phyloP scores from a whole-genome alignment of 37 sponge, comb jelly and placozoan genomes.

The Beroe forskalii region DNA sequence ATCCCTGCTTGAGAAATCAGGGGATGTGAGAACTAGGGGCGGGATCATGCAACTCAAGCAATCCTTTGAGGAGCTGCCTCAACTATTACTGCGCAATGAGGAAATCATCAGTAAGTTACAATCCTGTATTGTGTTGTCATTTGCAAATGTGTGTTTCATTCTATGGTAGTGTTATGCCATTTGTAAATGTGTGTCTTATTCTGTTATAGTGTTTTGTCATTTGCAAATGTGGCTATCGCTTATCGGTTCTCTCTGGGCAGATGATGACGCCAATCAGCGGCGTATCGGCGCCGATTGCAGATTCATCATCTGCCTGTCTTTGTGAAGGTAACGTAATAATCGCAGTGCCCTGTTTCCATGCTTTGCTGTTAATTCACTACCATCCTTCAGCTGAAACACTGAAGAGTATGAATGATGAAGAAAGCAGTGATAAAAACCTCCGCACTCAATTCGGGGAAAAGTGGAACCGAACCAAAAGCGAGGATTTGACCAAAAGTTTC shows the following conservation, averaged over 20 bases:
- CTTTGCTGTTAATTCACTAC: neutral
- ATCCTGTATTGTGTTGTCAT: too few relatives aligned
- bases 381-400: constrained; percentile 67
- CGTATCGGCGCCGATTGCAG: too few relatives aligned
- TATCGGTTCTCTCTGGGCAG: too few relatives aligned
- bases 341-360: too few relatives aligned
- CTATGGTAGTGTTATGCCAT: too few relatives aligned
- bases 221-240: too few relatives aligned
- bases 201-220: too few relatives aligned
- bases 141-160: too few relatives aligned
- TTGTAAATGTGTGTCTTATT: too few relatives aligned
- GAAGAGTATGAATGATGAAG: constrained; percentile 85
- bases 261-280: too few relatives aligned
- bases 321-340: too few relatives aligned
- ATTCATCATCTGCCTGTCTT: too few relatives aligned
- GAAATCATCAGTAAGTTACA: constrained; percentile 88
- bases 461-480: constrained; percentile 82
- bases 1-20: constrained; percentile 86
- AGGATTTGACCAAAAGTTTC: constrained; percentile 74
- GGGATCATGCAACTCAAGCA: constrained; percentile 71
- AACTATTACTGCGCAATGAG: constrained; percentile 78
- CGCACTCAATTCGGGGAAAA: constrained; percentile 77
- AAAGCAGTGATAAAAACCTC: constrained; percentile 78
- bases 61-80: constrained; percentile 76
- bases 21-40: constrained; percentile 68